Evolutionary conservation across 2,113 vertebrate genomes (phyloP).

Genomic region (Myodes glareolus): DNA sequence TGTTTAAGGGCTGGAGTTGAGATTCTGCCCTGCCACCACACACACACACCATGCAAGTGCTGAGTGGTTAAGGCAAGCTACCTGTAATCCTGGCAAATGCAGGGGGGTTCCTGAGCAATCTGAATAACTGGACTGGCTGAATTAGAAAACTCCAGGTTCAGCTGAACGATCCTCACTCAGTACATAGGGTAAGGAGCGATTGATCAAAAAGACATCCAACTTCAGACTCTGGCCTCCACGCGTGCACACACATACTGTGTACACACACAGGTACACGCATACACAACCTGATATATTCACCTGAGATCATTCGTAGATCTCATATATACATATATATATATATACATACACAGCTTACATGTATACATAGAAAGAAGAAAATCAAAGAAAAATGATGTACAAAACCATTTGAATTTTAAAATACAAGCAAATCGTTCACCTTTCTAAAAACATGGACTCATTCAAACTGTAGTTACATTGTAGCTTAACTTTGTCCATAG

Average conservation of each 20-base stretch:
- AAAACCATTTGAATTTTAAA: slow-evolving; percentile 42
- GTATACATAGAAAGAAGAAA: background rate
- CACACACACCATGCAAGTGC: background rate
- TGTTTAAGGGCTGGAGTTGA: background rate
- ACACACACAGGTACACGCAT: background rate
- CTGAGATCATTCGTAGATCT: too few species aligned
- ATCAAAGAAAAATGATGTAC: background rate
- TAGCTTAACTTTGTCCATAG: background rate
- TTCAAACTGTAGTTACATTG: background rate
- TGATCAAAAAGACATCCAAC: background rate
- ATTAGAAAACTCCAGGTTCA: background rate
- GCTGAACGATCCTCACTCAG: background rate
- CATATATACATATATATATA: background rate
- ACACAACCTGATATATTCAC: too few species aligned
- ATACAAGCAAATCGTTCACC: background rate
- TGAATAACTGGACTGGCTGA: background rate
- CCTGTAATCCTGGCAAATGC: background rate
- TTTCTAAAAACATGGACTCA: background rate
- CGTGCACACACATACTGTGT: background rate
- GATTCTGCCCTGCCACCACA: too few species aligned
- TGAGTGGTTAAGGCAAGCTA: too few species aligned
- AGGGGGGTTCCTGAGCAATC: background rate
- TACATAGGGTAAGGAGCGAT: background rate
- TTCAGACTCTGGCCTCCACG: background rate
- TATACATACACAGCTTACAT: background rate